Base-by-base conservation (phyloP, 2,113 vertebrate species). In the Anas platyrhynchos region DNA sequence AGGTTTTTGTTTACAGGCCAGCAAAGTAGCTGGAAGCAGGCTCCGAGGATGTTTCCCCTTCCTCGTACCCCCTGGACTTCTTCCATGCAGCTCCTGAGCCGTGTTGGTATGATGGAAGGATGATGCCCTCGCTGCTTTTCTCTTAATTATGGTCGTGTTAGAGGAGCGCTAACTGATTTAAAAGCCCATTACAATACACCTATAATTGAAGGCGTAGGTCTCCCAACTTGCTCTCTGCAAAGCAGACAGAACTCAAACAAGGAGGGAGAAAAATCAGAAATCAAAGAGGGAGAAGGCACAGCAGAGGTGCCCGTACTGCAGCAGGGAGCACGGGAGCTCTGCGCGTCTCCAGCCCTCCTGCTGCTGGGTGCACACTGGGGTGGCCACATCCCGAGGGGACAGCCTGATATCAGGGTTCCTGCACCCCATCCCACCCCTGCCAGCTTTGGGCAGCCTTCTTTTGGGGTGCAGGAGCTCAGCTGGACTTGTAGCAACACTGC, bases 391-490 rank as follows among this genome's bases (percentile, higher is more conserved):
- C 26, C 16, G n/a, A 66, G 67, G 41, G 22, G 21, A 36, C 50
- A 41, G n/a, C 59, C 6, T 0, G 2, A 0, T 13, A 6, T 7
- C 0, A 22, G 61, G 61, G 41, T 56, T 18, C 18, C 48, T n/a
- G 16, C 65, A 29, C 13, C 0, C 6, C 2, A 0, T 13, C 23
- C 1, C 0, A 8, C n/a, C 29, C 75, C 16, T 2, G 6, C 5
- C 48, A 38, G 4, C 11, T 26, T 79, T 18, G 25, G 9, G 1
- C 41, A 32, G 5, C 14, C 29, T 36, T 38, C 11, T 0, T 0
- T 13, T 10, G 3, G 6, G 34, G 7, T 6, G 0, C 0, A 3
- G 44, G 41, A 61, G 61, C 36, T 85, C 0, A 0, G 12, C 18
- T 13, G 0, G 1, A 14, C 21, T 22, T 2, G 0, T 22, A 56